Base-by-base conservation (phyloP, 1,140 invertebrate genomes). In the Apis florea region DNA sequence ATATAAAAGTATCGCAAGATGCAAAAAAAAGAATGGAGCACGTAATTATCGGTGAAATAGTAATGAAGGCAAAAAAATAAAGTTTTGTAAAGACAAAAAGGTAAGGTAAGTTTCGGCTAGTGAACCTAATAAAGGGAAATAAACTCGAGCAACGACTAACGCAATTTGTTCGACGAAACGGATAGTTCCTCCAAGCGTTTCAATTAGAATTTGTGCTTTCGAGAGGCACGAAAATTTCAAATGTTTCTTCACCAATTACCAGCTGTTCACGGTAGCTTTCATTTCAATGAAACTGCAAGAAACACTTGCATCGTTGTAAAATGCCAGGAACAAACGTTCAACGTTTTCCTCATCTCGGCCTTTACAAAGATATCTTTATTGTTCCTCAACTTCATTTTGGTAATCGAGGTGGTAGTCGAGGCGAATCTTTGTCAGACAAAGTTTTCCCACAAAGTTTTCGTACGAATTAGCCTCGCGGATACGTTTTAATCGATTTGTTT, bases 81-180 rank as follows among this genome's bases (percentile, higher is more conserved):
- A 26, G 0, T 63, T 63, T 31, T 63, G 1, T 4, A 19, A n/a
- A 31, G 26, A 31, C 15, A 63, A 31, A 24, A 59, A 31, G 9
- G 24, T n/a, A n/a, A 47, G 26, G 40, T 3, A 49, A 49, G 51
- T 67, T 75, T 51, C n/a, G n/a, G 31, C 13, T 5, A 40, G 26
- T 8, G 49, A 70, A 61, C 11, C 40, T 69, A 79, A 71, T 79
- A 71, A 79, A 71, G 63, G 47, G 61, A 66, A 47, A 54, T 51
- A 24, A 69, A 47, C 47, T 15, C 5, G 49, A 31, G 6, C 78
- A 56, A 80, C 19, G 13, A 10, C 53, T 58, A 49, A 69, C 64
- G 26, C 17, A 80, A 76, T 61, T 76, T 68, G 13, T 68, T 9
- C 9, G 12, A 11, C 10, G 17, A 26, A 19, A 59, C 24, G 17